Evolutionary conservation across 1,140 invertebrate genomes (phyloP), one percentile per base, ranked within the genome.

Genomic region (Zaprionus taronus): DNA sequence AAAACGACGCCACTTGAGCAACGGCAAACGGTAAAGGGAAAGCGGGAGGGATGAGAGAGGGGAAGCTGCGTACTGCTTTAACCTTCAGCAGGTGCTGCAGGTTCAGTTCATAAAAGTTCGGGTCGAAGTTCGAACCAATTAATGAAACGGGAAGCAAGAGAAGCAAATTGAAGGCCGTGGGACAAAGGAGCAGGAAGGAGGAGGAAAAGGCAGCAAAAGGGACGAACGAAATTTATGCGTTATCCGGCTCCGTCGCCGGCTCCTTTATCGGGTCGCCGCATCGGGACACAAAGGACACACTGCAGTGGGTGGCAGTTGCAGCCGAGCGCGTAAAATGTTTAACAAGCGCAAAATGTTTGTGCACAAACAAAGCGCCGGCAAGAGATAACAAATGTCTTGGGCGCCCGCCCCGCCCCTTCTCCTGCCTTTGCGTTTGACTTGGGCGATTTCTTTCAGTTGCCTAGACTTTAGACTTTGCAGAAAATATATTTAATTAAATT

Each of bases 401-500:
- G 51, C 31, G 38, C 60, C 60, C 57, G 51, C 41, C 60, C 73
- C 44, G 53, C 47, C 38, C 24, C 6, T 9, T 31, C 31, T 34
- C 3, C 9, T 3, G 9, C 9, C 2, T 34, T 34, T 34, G 9
- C 9, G 9, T 34, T 11, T 11, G 31, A 34, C 60, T 71, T 60
- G 47, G 22, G 28, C 56, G 34, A 57, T 61, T 51, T 22, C 64
- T 65, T 64, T 67, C 36, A 67, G 53, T 11, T 57, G 51, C 34
- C 15, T 58, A 22, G 41, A 49, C 55, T 61, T 63, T 65, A 69
- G 75, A 79, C 65, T 69, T 66, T 58, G 44, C 53, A 51, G 31
- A 70, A 47, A 36, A 72, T 68, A 82, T 85, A 82, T 85, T 85
- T 86, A 85, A 87, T 86, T 86, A 87, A 86, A 83, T 78, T 83